Conservation (phyloP, 2,113 vertebrate genomes). For the Bettongia penicillata region DNA sequence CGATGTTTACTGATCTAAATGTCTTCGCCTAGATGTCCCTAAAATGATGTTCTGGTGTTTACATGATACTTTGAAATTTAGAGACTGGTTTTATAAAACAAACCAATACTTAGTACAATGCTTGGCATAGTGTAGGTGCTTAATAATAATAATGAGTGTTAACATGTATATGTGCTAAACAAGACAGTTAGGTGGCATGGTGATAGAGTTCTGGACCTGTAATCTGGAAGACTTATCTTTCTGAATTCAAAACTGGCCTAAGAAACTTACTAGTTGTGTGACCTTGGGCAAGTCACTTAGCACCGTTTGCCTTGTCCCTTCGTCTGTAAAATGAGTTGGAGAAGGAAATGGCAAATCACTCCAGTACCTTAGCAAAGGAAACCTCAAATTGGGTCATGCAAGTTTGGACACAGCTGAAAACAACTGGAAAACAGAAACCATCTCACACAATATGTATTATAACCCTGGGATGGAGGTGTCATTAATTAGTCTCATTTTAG, state of each 20-base stretch:
- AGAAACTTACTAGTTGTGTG: not conserved
- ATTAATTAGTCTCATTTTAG: not conserved
- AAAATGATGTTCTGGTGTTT: not conserved
- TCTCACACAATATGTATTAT: not conserved
- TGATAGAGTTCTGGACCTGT: not conserved
- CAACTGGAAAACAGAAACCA: not conserved
- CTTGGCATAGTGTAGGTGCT: not conserved
- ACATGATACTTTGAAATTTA: not conserved
- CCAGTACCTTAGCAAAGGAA: not conserved
- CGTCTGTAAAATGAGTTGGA: not conserved
- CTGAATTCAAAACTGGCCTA: not conserved
- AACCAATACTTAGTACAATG: not conserved
- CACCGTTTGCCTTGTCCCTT: not conserved
- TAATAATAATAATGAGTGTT: not conserved
- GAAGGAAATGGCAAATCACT: not conserved
- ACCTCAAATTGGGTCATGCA: not conserved
- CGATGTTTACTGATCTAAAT: not conserved
- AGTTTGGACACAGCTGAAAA: not conserved
- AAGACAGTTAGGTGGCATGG: not conserved
- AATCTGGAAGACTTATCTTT: not conserved
- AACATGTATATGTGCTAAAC: not conserved
- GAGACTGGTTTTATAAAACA: not conserved
- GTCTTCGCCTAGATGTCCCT: not conserved
- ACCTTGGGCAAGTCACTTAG: not conserved
- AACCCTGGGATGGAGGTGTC: not conserved